Conservation (phyloP, 2,888 invertebrate genomes). For the Chrysolina oricalcia region DNA sequence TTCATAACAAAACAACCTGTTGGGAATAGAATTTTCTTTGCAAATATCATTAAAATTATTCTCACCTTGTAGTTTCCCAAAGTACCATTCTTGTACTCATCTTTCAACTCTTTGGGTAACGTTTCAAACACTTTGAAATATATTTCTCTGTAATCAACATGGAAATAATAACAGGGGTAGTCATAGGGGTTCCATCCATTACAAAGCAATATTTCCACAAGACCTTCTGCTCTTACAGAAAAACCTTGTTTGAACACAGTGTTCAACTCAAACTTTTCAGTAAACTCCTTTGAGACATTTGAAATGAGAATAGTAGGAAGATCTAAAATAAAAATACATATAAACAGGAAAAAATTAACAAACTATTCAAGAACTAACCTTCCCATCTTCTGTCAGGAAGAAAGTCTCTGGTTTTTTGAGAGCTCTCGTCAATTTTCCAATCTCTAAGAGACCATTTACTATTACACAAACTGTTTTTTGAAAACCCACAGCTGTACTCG, state of each 20-base stretch:
- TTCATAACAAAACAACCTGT: not conserved
- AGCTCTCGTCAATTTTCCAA: conserved; percentile 64
- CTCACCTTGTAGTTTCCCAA: conserved; percentile 48
- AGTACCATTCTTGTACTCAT: conserved; percentile 39
- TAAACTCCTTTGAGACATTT: conserved; percentile 60
- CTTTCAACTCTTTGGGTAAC: conserved; percentile 55
- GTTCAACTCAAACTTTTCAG: conserved; percentile 60
- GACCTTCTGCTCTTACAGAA: conserved; percentile 62
- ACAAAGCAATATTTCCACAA: conserved; percentile 64
- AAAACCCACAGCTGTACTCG: conserved; percentile 65
- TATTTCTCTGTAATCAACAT: conserved; percentile 60
- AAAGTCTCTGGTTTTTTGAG: conserved; percentile 60
- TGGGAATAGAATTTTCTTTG: too few relatives aligned
- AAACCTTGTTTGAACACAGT: conserved; percentile 60
- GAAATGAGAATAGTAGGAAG: conserved; percentile 62
- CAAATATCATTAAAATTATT: too few relatives aligned
- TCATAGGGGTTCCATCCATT: conserved; percentile 65
- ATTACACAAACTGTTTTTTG: conserved; percentile 60
- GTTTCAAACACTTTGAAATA: conserved; percentile 57
- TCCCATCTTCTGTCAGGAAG: conserved; percentile 67
- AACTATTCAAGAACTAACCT: conserved; percentile 56
- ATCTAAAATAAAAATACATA: conserved; percentile 57
- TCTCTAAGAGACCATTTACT: conserved; percentile 62
- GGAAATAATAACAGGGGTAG: conserved; percentile 66
- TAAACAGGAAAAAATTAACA: not conserved